Percentiles rank a stretch among this genome's conserved stretches.
phyloP scores from a whole-genome alignment of 2,888 invertebrate genomes.

The Ganaspis brasiliensis region DNA sequence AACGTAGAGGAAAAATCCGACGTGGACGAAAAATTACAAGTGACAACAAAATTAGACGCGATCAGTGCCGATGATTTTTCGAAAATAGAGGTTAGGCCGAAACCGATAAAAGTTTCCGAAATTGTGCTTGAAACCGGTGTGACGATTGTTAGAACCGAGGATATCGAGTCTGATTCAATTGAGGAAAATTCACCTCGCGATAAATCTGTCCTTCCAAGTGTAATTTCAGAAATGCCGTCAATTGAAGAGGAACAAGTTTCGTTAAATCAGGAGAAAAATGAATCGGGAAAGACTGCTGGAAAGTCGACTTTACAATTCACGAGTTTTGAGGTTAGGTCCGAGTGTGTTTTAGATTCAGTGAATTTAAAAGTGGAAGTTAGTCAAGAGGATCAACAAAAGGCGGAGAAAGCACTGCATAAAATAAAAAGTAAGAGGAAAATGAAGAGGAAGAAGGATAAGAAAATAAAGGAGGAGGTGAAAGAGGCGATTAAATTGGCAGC shows the following conservation, averaged over 20 bases:
- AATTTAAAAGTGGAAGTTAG: conserved; percentile 4
- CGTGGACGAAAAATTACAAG: no score
- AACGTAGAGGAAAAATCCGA: no score
- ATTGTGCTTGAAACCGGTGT: conserved; percentile 1
- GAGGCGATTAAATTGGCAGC: conserved; percentile 59
- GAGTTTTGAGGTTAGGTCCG: conserved; percentile 33
- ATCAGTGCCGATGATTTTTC: not conserved
- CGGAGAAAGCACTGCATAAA: conserved; percentile 62
- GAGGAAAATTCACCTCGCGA: not conserved
- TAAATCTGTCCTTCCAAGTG: not conserved
- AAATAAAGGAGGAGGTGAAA: conserved; percentile 60
- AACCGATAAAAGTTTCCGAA: conserved; percentile 7
- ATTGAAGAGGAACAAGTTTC: not conserved
- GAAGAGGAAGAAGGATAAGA: conserved; percentile 61
- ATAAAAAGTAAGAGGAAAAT: conserved; percentile 63
- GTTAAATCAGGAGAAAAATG: not conserved
- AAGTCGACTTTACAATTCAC: no score
- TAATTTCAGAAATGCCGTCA: not conserved
- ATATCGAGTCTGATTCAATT: not conserved
- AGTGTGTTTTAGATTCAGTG: not conserved
- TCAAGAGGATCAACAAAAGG: not conserved
- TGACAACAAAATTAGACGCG: no score
- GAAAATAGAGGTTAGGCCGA: not conserved
- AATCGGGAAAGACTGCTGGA: not conserved
- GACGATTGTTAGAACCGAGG: not conserved